Evolutionary conservation across 2,797 vertebrate genomes (phyloP).

Genomic region (Acrossocheilus fasciatus): DNA sequence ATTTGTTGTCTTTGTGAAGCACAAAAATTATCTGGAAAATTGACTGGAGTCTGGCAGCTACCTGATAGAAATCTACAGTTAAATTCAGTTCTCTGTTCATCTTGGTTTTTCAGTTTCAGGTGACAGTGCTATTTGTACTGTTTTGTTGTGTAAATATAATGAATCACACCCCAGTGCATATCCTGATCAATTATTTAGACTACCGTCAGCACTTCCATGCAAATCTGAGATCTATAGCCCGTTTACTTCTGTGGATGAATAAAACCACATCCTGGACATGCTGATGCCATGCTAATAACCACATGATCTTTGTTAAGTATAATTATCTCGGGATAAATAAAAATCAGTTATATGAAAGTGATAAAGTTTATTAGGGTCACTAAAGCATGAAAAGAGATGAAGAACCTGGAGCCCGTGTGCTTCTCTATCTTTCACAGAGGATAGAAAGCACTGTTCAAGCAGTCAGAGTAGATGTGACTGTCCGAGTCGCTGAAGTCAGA

Average conservation of each 20-base stretch:
- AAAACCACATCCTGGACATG: constrained; percentile 33
- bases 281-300: neutral
- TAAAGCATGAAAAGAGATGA: neutral
- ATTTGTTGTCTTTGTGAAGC: neutral
- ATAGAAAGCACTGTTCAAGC: constrained; percentile 77
- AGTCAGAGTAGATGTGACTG: constrained; percentile 65
- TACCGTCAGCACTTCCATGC: neutral
- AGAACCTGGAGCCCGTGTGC: neutral
- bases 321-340: neutral
- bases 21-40: neutral
- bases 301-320: neutral
- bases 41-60: neutral
- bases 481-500: constrained; percentile 65
- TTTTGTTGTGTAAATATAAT: neutral
- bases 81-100: neutral
- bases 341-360: neutral
- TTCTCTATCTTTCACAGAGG: constrained; percentile 65
- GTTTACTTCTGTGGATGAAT: constrained; percentile 30
- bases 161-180: neutral
- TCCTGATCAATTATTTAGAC: no score
- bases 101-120: neutral
- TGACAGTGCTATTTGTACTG: neutral
- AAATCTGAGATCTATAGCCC: neutral
- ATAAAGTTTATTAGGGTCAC: neutral
- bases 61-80: neutral